phyloP scores from a whole-genome alignment of 2,888 invertebrate genomes.

The Schrankia costaestrigalis region DNA sequence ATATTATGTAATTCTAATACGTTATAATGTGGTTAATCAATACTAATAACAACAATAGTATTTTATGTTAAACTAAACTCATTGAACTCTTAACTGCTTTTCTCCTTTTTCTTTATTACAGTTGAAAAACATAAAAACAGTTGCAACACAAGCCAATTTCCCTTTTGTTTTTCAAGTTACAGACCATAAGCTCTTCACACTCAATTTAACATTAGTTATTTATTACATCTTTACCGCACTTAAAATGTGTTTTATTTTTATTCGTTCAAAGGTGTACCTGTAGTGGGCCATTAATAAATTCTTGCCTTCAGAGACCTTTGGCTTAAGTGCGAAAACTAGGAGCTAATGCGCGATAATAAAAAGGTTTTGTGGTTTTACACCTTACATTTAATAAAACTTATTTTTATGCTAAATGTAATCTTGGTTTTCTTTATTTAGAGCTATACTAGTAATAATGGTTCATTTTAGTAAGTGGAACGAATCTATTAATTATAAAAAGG shows the following conservation, averaged over 20 bases:
- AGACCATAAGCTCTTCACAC: slow-evolving; percentile 70
- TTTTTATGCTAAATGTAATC: too few species aligned
- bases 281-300: slow-evolving; percentile 55
- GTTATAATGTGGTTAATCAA: too few species aligned
- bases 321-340: slow-evolving; percentile 60
- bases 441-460: too few species aligned
- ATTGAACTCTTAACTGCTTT: too few species aligned
- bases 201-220: slow-evolving; percentile 76
- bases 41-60: too few species aligned
- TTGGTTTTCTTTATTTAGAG: too few species aligned
- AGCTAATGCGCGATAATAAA: slow-evolving; percentile 54
- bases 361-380: slow-evolving; percentile 23
- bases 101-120: slow-evolving; percentile 18
- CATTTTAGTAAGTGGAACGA: too few species aligned
- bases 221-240: slow-evolving; percentile 70
- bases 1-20: too few species aligned
- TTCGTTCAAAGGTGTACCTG: slow-evolving; percentile 49
- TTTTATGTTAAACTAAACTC: too few species aligned
- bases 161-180: slow-evolving; percentile 55
- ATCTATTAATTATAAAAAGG: too few species aligned
- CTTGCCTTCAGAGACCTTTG: slow-evolving; percentile 45
- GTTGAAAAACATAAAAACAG: slow-evolving; percentile 23
- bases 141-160: slow-evolving; percentile 42
- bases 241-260: slow-evolving; percentile 62
- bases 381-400: too few species aligned